These are phyloP conservation scores for human (Homo sapiens) DNA, from an alignment of 2,113 vertebrate species.

Conservation along the genomic window GRCh38 chr19:35425001-35425500, in stretches of 20 bases:
- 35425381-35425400: not conserved
- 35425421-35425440: not conserved
- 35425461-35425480: not conserved
- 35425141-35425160: too few relatives aligned
- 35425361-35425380: not conserved
- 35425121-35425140: too few relatives aligned
- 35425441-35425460: not conserved
- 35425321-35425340: not conserved
- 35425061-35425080: too few relatives aligned
- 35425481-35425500: not conserved
- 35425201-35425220: not conserved
- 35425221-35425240: not conserved
- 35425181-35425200: not conserved
- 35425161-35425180: not conserved
- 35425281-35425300: not conserved
- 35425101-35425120: too few relatives aligned
- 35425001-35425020: too few relatives aligned
- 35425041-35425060: too few relatives aligned
- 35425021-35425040: too few relatives aligned
- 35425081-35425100: too few relatives aligned
- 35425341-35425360: not conserved
- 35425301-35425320: not conserved
- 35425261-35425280: not conserved
- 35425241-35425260: not conserved
- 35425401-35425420: not conserved